phyloP scores from a whole-genome alignment of 2,797 vertebrate genomes.

The Champsocephalus gunnari region DNA sequence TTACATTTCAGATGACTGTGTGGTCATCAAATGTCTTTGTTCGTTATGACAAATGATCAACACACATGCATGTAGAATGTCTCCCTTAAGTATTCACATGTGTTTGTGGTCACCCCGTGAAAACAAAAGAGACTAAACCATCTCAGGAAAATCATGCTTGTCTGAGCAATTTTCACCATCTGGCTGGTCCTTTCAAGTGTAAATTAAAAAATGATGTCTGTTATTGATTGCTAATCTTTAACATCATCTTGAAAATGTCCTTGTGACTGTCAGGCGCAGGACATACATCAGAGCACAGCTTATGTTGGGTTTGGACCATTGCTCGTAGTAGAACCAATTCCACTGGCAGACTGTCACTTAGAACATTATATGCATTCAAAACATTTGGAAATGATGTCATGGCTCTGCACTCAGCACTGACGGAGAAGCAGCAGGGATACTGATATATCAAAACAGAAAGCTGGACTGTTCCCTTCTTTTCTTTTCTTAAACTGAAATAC shows the following conservation, averaged over 20 bases:
- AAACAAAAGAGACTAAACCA: constrained; percentile 55
- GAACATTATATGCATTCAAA: constrained; percentile 60
- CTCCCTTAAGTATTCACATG: constrained; percentile 66
- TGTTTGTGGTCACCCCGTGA: constrained; percentile 71
- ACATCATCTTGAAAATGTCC: constrained; percentile 56
- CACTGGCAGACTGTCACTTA: constrained; percentile 59
- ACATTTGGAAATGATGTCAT: constrained; percentile 68
- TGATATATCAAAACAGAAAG: constrained; percentile 38
- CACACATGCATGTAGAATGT: constrained; percentile 44
- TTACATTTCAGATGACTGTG: constrained; percentile 35
- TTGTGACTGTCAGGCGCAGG: constrained; percentile 42
- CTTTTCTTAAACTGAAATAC: constrained; percentile 20
- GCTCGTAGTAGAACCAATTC: constrained; percentile 48
- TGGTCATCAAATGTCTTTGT: constrained; percentile 57
- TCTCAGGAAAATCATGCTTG: constrained; percentile 50
- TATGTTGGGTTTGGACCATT: constrained; percentile 40
- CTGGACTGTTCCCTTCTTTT: constrained; percentile 28
- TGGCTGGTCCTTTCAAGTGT: constrained; percentile 66
- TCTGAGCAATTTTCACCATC: constrained; percentile 59
- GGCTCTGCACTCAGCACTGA: constrained; percentile 45
- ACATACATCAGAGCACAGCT: constrained; percentile 54
- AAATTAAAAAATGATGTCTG: constrained; percentile 61
- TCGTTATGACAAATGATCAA: constrained; percentile 66
- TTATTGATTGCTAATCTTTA: constrained; percentile 73
- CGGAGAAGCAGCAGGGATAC: constrained; percentile 55